A percentile compares a stretch with the other conserved stretches of the same genome.
These are phyloP conservation scores for Napeogenes inachia DNA, from an alignment of 2,888 invertebrate species.

Conservation along the genomic window DNA sequence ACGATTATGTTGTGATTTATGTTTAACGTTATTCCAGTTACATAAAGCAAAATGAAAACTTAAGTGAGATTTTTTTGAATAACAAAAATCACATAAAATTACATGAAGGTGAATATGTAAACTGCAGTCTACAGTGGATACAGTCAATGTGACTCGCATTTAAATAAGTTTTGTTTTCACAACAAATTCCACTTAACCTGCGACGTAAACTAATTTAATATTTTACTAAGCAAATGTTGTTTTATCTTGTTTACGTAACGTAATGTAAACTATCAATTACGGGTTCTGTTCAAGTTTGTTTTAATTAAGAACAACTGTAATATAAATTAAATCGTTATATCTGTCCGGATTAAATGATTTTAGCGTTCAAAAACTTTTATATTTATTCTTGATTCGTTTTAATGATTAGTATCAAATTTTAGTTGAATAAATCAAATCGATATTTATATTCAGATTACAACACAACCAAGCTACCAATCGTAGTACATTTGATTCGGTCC, in stretches of 20 bases:
- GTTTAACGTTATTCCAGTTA: too few relatives aligned
- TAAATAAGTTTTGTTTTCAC: slow-evolving; percentile 1
- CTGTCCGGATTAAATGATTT: slow-evolving; percentile 17
- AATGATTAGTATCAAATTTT: too few relatives aligned
- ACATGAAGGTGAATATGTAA: neutral
- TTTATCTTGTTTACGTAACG: neutral
- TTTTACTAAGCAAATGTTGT: neutral
- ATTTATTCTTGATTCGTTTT: too few relatives aligned
- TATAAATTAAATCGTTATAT: neutral
- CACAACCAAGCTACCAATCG: too few relatives aligned
- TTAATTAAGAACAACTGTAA: neutral
- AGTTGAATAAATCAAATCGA: too few relatives aligned
- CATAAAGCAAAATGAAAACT: too few relatives aligned
- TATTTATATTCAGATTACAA: too few relatives aligned
- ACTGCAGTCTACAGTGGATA: neutral
- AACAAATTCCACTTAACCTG: slow-evolving; percentile 4
- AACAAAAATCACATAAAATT: neutral
- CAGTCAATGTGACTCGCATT: neutral
- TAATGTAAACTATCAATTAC: slow-evolving; percentile 1
- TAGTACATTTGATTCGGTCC: too few relatives aligned
- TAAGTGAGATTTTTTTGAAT: neutral
- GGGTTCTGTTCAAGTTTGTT: neutral
- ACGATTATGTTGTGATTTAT: too few relatives aligned
- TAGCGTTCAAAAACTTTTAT: too few relatives aligned
- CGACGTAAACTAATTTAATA: slow-evolving; percentile 1